Evolutionary conservation across 2,888 invertebrate species (phyloP), one percentile per base, ranked within the genome.

Genomic region (Drosophila neonasuta): DNA sequence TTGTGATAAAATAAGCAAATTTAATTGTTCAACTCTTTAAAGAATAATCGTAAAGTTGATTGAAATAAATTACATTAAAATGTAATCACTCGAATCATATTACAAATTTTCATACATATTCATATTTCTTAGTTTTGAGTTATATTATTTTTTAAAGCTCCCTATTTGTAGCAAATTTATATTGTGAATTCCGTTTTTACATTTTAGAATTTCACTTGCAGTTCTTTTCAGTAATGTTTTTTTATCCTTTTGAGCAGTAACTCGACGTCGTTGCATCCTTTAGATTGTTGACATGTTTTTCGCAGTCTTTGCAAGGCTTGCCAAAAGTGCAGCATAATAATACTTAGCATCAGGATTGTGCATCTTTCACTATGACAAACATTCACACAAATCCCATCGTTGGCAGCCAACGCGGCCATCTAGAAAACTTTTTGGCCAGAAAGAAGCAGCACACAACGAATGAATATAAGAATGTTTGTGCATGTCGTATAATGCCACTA

Each of bases 321-420:
- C 60, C 77, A 71, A 77, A 55, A 77, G 58, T 77, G 68, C 79
- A 64, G 63, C 60, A 74, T 63, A 78, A 78, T 65, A 74, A 64
- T 74, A 78, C 68, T 67, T 56, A 46, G 36, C 45, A 45, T 55
- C 29, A 20, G 57, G 51, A 68, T 75, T 71, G 66, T 75, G 79
- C 63, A 79, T 71, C 61, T 77, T 55, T 71, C 59, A 44, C 52
- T 44, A 58, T 77, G 69, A 69, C 67, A 57, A 78, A 65, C 66
- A 67, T 65, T 30, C 61, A 65, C 51, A 24, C 68, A 69, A 68
- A 52, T 34, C 39, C 39, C 39, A 41, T 30, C 15, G 50, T 75
- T 70, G 76, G 61, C 76, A 71, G 29, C 46, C 48, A 45, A 17
- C 30, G 59, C 50, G 30, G 39, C 48, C 51, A 52, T 55, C 45